Evolutionary conservation across 1,140 invertebrate genomes (phyloP).

Genomic region (Hycleus cichorii): DNA sequence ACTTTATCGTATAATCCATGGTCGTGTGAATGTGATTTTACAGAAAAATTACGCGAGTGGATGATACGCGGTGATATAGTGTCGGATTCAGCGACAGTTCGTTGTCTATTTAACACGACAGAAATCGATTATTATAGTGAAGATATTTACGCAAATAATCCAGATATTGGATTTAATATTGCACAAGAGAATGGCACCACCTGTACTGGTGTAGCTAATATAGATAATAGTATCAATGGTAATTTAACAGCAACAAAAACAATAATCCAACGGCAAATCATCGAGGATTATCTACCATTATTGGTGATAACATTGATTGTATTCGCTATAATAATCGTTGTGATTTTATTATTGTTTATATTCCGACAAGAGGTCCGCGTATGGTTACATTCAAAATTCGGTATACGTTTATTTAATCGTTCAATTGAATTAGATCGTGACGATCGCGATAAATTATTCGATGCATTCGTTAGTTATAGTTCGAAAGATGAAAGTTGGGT

Average conservation of each 20-base stretch:
- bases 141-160: slow-evolving; percentile 45
- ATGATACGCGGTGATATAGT: slow-evolving; percentile 56
- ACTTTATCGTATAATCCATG: slow-evolving; percentile 74
- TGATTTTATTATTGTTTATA: slow-evolving; percentile 66
- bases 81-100: slow-evolving; percentile 53
- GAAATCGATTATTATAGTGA: slow-evolving; percentile 51
- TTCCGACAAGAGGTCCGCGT: slow-evolving; percentile 83
- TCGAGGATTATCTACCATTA: slow-evolving; percentile 73
- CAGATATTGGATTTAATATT: slow-evolving; percentile 52
- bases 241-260: slow-evolving; percentile 62
- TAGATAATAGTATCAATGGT: slow-evolving; percentile 60
- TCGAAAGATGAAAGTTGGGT: slow-evolving; percentile 90
- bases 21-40: slow-evolving; percentile 81
- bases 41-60: slow-evolving; percentile 73
- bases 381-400: slow-evolving; percentile 84
- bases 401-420: slow-evolving; percentile 72
- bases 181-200: slow-evolving; percentile 46
- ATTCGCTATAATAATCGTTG: slow-evolving; percentile 61
- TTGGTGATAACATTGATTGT: slow-evolving; percentile 63
- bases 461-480: slow-evolving; percentile 90
- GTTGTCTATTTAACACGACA: slow-evolving; percentile 55
- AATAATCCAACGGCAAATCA: slow-evolving; percentile 59
- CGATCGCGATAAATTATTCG: slow-evolving; percentile 82
- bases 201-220: slow-evolving; percentile 54
- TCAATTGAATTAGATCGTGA: slow-evolving; percentile 64